Evolutionary conservation across 2,888 invertebrate genomes (phyloP), one percentile per base, ranked within the genome.

Genomic region (Nemoura dubitans): DNA sequence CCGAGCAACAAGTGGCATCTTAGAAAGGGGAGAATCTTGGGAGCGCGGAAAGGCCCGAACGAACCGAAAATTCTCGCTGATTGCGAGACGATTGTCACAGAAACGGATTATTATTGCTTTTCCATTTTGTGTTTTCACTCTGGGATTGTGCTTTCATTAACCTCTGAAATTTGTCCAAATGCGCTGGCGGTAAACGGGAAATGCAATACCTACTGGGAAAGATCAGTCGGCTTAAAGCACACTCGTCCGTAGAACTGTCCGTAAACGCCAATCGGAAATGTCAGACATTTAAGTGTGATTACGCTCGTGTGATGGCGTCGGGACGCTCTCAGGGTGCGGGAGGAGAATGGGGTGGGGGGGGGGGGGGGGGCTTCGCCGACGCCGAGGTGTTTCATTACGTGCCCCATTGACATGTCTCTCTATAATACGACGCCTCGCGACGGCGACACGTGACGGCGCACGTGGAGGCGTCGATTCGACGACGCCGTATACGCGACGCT

Each of bases 361-460:
- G 27, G 78, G 26, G 2, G 78, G 78, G 25, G 78, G 78, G 78
- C 78, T 6, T 78, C 78, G 78, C 21, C 78, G 78, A 5, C 28
- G 26, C 76, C 14, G 78, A 78, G 78, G 78, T 78, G 78, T 78
- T 28, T 78, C 78, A 78, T 78, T 26, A 78, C 78, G 59, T 59
- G 59, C 16, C 59, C 59, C 59, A 59, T 59, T 59, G 59, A 59
- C 59, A 59, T 21, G 59, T 59, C 59, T 10, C 59, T 10, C 16
- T 59, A 10, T 59, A 21, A 59, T 21, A 21, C 59, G 59, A 78
- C 78, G 78, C 78, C 28, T 78, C 78, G 28, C 3, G 5, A 21
- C 27, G 76, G 0, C 27, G 78, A 0, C 78, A 78, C 78, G 78
- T 78, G 78, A 78, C 78, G 26, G 26, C 28, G 78, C 78, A 78